Evolutionary conservation across 2,888 invertebrate species (phyloP).

Genomic region (Notocelia uddmanniana): DNA sequence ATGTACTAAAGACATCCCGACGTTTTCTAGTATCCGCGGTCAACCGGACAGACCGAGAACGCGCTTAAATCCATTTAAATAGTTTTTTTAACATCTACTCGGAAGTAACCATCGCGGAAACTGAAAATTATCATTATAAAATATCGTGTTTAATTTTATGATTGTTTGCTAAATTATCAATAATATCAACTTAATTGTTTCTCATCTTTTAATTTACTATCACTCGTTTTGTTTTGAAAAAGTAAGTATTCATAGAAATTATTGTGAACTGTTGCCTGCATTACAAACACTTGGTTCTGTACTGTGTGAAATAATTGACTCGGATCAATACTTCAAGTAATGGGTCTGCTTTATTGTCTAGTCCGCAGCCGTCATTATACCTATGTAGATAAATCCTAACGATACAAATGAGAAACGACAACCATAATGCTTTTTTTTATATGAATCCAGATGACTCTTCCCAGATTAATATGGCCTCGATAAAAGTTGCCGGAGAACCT

Average conservation of each 20-base stretch:
- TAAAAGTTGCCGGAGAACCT: no score
- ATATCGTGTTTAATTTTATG: no score
- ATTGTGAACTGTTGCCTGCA: slow-evolving; percentile 12
- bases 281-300: slow-evolving; percentile 34
- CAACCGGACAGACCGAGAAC: no score
- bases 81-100: no score
- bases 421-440: slow-evolving; percentile 18
- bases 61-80: no score
- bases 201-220: background rate
- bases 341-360: slow-evolving; percentile 28
- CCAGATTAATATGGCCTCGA: background rate
- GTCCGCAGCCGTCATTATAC: slow-evolving; percentile 32
- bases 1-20: no score
- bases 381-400: slow-evolving; percentile 5
- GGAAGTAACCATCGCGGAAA: no score
- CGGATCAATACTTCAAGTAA: slow-evolving; percentile 42
- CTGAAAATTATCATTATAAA: no score
- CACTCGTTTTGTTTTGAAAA: background rate
- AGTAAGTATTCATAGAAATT: background rate
- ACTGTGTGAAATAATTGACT: slow-evolving; percentile 31
- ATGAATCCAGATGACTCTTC: background rate
- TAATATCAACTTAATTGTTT: no score
- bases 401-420: slow-evolving; percentile 23
- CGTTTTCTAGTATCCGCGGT: no score
- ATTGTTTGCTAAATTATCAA: no score